Evolutionary conservation across 2,113 vertebrate genomes (phyloP), one percentile per base, ranked within the genome.

Genomic region (Patagioenas fasciata): DNA sequence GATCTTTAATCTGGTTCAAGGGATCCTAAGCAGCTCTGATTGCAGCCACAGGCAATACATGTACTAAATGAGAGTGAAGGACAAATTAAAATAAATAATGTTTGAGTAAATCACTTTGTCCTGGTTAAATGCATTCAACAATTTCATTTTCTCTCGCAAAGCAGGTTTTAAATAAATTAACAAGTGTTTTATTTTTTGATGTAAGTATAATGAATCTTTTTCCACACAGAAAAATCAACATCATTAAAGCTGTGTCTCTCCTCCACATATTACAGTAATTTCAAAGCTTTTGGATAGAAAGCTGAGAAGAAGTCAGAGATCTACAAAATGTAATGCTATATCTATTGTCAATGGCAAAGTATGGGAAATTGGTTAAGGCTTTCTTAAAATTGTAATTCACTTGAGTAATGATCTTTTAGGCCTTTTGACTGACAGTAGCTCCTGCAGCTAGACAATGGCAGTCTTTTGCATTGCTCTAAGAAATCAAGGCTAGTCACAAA

Each of bases 1-100:
- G 96, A 96, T 96, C 94, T 97, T 96, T 98, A 97, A 97, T 98
- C 97, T 97, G 95, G 94, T 97, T 97, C 96, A 94, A 89, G 85
- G 88, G 95, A 97, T 96, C 95, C 89, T 95, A 96, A 96, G 89
- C 95, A 94, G 91, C 87, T 92, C 81, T 96, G 93, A 96, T 96
- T 97, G 87, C 88, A 96, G 96, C 97, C 91, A 96, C 91, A 91
- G 96, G 97, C 97, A 91, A 93, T 86, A 92, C 60, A 92, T 93
- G 92, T 87, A 86, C 94, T 95, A 97, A 97, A 97, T 96, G 85
- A 95, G 95, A 97, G 74, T 98, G 97, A 97, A 97, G 93, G 96
- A 95, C 96, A 97, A 97, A 97, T 97, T 93, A 95, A 97, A 97
- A 96, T 96, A 97, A 97, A 97, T 95, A 97, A 97, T 90, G 89